A percentile compares a stretch with the other conserved stretches of the same genome.
These are phyloP conservation scores for Taphrorychus bicolor DNA, from an alignment of 2,888 invertebrate species.

Conservation along the genomic window DNA sequence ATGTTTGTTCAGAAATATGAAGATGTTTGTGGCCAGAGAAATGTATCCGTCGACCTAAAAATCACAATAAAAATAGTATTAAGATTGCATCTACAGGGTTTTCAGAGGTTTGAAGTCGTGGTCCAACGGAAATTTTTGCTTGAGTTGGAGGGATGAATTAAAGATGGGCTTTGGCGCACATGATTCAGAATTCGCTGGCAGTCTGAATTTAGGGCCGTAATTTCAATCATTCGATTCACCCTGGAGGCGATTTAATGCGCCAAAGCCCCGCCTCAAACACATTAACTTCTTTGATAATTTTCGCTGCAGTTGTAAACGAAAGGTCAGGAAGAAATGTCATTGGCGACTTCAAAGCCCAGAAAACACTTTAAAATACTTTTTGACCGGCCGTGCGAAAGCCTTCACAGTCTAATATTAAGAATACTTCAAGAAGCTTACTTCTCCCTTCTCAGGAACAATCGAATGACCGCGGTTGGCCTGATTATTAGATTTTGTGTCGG, in stretches of 20 bases:
- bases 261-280: too few relatives aligned
- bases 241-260: too few relatives aligned
- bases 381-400: neutral
- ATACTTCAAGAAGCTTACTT: slow-evolving; percentile 57
- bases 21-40: slow-evolving; percentile 84
- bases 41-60: slow-evolving; percentile 77
- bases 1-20: slow-evolving; percentile 84
- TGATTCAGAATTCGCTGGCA: too few relatives aligned
- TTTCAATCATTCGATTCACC: too few relatives aligned
- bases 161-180: too few relatives aligned
- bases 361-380: neutral
- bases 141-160: too few relatives aligned
- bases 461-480: slow-evolving; percentile 53
- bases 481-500: slow-evolving; percentile 62
- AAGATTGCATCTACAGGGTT: too few relatives aligned
- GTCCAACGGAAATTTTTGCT: too few relatives aligned
- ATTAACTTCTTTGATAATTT: too few relatives aligned
- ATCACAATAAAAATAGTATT: neutral
- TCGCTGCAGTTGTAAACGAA: too few relatives aligned
- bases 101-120: neutral
- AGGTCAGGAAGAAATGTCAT: neutral
- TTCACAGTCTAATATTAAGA: neutral
- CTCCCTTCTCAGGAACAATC: slow-evolving; percentile 78
- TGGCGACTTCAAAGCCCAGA: neutral
- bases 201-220: too few relatives aligned